Percentiles rank a stretch among this genome's conserved stretches.
These are phyloP conservation scores for Phaetusa simplex DNA, from an alignment of 2,113 vertebrate species.

Conservation along the genomic window DNA sequence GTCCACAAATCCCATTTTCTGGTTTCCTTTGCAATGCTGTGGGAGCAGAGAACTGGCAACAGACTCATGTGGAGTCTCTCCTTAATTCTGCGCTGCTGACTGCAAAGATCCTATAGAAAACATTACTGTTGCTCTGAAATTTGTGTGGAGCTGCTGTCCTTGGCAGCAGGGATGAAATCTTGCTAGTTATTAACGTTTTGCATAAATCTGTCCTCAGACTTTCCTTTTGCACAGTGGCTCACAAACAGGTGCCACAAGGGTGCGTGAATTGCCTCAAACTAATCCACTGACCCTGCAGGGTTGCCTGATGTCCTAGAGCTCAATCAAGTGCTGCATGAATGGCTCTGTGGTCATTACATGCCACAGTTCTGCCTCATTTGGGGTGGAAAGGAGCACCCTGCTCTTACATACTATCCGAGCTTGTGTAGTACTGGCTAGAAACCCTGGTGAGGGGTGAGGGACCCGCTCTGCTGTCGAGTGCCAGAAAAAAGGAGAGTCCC, in stretches of 20 bases:
- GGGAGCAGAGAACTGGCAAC: background rate
- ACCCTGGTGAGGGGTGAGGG: accelerated
- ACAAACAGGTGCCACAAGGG: background rate
- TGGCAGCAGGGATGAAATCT: background rate
- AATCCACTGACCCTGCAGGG: background rate
- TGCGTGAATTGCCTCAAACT: background rate
- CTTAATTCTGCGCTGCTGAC: background rate
- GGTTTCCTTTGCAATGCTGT: background rate
- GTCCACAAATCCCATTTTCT: background rate
- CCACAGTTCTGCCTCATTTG: background rate
- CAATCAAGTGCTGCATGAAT: background rate
- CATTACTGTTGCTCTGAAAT: background rate
- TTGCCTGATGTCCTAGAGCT: background rate
- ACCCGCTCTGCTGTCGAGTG: background rate
- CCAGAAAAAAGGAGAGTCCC: background rate
- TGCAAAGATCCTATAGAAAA: background rate
- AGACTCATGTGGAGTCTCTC: background rate
- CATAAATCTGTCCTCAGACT: background rate
- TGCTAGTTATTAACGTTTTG: background rate
- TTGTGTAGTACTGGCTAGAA: background rate
- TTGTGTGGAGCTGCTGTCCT: background rate
- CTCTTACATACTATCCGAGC: background rate
- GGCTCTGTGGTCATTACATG: background rate
- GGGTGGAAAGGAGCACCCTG: background rate
- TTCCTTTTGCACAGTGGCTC: background rate